These are phyloP conservation scores for Melangyna quadrimaculata DNA, from an alignment of 2,888 invertebrate genomes.

Conservation along the genomic window DNA sequence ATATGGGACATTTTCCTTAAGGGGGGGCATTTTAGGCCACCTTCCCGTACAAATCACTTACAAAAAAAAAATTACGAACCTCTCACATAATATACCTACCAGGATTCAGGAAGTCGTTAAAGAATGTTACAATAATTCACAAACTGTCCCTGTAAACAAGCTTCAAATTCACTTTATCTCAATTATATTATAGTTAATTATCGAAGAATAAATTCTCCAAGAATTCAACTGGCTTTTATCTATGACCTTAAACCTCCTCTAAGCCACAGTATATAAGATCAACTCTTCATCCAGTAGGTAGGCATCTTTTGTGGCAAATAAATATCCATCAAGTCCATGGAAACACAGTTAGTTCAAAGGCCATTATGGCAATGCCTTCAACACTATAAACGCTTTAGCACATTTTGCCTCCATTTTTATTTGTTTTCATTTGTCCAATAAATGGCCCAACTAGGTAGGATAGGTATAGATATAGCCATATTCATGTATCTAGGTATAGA, in stretches of 20 bases:
- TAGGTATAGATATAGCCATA: too few relatives aligned
- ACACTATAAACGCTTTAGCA: conserved; percentile 22
- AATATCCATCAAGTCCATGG: conserved; percentile 23
- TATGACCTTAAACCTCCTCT: not conserved
- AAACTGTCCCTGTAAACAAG: not conserved
- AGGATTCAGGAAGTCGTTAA: not conserved
- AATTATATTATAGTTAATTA: conserved; percentile 11
- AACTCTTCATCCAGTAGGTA: not conserved
- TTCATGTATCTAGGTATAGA: not conserved
- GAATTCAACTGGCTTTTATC: not conserved
- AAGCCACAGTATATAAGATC: not conserved
- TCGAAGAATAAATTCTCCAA: conserved; percentile 5
- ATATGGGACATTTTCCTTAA: too few relatives aligned
- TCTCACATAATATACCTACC: too few relatives aligned
- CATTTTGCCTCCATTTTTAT: not conserved
- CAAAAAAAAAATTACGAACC: not conserved
- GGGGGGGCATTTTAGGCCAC: too few relatives aligned
- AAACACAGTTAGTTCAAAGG: conserved; percentile 8
- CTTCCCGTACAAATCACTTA: not conserved
- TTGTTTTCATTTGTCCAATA: not conserved
- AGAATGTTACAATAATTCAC: not conserved
- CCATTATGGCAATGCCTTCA: conserved; percentile 14
- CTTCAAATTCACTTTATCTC: conserved; percentile 2
- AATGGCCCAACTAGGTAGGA: not conserved
- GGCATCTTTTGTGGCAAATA: conserved; percentile 20